These are phyloP conservation scores for Sabatieria punctata DNA, from an alignment of 2,888 invertebrate genomes.

Conservation along the genomic window DNA sequence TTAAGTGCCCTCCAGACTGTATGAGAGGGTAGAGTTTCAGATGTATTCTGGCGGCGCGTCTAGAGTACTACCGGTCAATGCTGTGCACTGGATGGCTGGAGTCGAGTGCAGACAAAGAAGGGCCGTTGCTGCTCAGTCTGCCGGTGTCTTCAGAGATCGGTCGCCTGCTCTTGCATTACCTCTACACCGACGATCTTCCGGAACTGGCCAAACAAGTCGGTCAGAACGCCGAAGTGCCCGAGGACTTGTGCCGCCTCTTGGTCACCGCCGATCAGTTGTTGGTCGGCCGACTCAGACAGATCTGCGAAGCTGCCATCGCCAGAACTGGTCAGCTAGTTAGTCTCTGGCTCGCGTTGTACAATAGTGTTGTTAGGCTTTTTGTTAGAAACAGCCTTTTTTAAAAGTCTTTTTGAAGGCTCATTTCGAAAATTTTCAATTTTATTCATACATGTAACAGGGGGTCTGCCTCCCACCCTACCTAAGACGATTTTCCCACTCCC, in stretches of 20 bases:
- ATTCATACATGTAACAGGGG: too few species aligned
- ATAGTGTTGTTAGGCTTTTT: too few species aligned
- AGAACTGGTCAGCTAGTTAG: slow-evolving; percentile 38
- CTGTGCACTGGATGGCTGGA: slow-evolving; percentile 59
- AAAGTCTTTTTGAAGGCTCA: not conserved
- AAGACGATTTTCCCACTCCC: too few species aligned
- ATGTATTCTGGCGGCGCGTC: slow-evolving; percentile 51
- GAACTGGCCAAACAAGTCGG: not conserved
- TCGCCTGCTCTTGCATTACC: not conserved
- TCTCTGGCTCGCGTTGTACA: not conserved
- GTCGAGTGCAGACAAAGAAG: not conserved
- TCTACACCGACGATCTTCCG: slow-evolving; percentile 1
- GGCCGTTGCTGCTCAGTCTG: not conserved
- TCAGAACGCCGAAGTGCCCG: slow-evolving; percentile 42
- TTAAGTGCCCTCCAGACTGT: too few species aligned
- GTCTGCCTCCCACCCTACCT: too few species aligned
- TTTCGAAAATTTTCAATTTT: too few species aligned
- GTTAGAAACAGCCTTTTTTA: not conserved
- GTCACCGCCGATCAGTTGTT: slow-evolving; percentile 64
- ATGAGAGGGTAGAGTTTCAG: too few species aligned
- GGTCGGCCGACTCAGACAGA: slow-evolving; percentile 49
- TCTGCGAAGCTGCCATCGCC: slow-evolving; percentile 51
- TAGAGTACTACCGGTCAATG: slow-evolving; percentile 73
- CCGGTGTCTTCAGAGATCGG: not conserved
- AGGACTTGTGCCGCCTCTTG: slow-evolving; percentile 54